Evolutionary conservation across 2,888 invertebrate species (phyloP).

Genomic region (Eristalis arbustorum): DNA sequence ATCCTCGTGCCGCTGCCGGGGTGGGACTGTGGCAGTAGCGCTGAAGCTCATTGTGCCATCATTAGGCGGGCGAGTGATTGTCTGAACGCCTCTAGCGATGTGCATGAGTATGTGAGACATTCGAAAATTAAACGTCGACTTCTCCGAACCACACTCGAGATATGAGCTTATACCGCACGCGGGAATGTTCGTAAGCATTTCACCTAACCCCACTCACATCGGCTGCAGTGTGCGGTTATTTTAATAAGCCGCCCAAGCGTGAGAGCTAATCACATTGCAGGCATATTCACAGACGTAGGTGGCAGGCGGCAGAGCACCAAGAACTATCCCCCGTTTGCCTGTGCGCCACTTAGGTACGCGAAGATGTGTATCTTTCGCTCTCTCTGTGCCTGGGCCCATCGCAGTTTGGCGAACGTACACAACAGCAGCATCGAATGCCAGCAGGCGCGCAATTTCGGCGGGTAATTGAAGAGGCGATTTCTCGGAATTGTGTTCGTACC

Average conservation of each 20-base stretch:
- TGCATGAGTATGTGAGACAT: not conserved
- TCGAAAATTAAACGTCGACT: not conserved
- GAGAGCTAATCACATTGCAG: not conserved
- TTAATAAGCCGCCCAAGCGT: not conserved
- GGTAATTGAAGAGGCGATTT: slow-evolving; percentile 20
- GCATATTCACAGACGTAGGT: too few species aligned
- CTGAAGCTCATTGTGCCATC: too few species aligned
- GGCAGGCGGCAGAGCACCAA: not conserved
- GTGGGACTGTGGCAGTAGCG: too few species aligned
- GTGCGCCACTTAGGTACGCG: not conserved
- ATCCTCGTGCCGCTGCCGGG: too few species aligned
- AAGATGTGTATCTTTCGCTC: not conserved
- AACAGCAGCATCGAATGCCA: not conserved
- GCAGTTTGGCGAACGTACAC: too few species aligned
- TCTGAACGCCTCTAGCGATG: not conserved
- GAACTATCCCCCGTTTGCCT: too few species aligned
- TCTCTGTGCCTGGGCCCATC: not conserved
- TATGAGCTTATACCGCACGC: not conserved
- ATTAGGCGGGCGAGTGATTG: too few species aligned
- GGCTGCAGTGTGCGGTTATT: not conserved
- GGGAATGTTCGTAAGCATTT: not conserved
- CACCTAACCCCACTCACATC: not conserved
- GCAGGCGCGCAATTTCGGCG: slow-evolving; percentile 10
- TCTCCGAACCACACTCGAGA: not conserved
- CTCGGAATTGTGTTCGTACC: slow-evolving; percentile 29